These are phyloP conservation scores for Tenebrio molitor DNA, from an alignment of 1,140 invertebrate species.

Conservation along the genomic window DNA sequence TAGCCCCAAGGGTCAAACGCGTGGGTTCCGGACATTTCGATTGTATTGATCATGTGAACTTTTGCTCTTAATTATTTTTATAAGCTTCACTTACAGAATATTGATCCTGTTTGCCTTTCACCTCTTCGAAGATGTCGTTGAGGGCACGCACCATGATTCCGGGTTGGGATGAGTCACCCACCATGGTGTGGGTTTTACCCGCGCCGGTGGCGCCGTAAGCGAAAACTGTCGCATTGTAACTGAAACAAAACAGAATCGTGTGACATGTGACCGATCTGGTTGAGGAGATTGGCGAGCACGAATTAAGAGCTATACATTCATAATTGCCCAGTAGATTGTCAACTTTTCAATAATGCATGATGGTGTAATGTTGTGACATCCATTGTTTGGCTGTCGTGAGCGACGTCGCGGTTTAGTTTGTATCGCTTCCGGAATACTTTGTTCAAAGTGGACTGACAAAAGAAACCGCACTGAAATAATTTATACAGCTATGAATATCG, in stretches of 20 bases:
- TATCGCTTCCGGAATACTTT: neutral
- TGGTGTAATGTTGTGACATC: neutral
- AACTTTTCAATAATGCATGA: too few species aligned
- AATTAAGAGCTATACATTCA: too few species aligned
- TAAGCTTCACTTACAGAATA: constrained; percentile 69
- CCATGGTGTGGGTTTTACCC: constrained; percentile 94
- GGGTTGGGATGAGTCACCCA: constrained; percentile 78
- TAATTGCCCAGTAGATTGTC: too few species aligned
- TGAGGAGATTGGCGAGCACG: too few species aligned
- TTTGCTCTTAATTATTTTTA: neutral
- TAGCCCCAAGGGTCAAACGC: neutral
- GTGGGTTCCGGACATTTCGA: too few species aligned
- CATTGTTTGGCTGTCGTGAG: neutral
- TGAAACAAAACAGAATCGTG: constrained; percentile 54
- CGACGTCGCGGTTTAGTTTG: neutral
- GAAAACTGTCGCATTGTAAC: constrained; percentile 95
- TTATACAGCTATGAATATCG: too few species aligned
- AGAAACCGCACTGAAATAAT: too few species aligned
- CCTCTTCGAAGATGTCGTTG: constrained; percentile 84
- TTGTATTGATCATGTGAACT: too few species aligned
- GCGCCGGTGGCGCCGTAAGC: constrained; percentile 96
- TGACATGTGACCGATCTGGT: too few species aligned
- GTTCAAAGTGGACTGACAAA: neutral
- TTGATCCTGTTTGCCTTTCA: constrained; percentile 71
- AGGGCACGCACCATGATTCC: constrained; percentile 92